Base-by-base conservation (phyloP, 1,140 invertebrate genomes). In the Zaprionus taronus region DNA sequence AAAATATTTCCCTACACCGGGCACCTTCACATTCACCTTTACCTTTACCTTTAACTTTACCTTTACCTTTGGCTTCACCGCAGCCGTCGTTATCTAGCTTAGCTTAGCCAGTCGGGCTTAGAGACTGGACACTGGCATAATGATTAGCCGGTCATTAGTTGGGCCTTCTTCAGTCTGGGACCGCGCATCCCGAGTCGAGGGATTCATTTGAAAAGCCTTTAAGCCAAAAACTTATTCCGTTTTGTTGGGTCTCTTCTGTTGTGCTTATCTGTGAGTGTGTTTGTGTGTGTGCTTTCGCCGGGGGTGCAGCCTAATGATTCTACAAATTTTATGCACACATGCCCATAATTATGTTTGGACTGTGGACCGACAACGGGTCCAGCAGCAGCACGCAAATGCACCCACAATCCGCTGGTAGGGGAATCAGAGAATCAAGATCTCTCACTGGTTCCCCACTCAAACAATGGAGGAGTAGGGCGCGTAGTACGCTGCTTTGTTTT, bases 181-280 rank as follows among this genome's bases (percentile, higher is more conserved):
- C 69, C 34, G 67, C 66, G 56, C 31, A 34, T 70, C 14, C 70
- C 58, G 61, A 67, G 78, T 65, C 56, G 65, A 79, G 74, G 85
- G 84, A 84, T 89, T 89, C 84, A 89, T 89, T 89, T 89, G 85
- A 89, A 89, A 89, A 89, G 84, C 84, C 84, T 89, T 89, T 74
- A 89, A 89, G 84, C 84, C 84, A 90, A 81, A 84, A 90, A 81
- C 64, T 77, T 80, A 72, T 86, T 82, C 73, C 51, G 79, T 80
- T 72, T 86, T 77, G 61, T 85, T 71, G 28, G 53, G 47, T 67
- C 34, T 41, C 57, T 53, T 58, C 53, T 77, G 56, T 68, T 65
- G 36, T 78, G 63, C 51, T 22, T 17, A 47, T 17, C 41, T 17
- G 41, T 2, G 41, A 44, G 47, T 60, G 28, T 65, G 49, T 51